Evolutionary conservation across 2,113 vertebrate species (phyloP).

Genomic region (Calypte anna): DNA sequence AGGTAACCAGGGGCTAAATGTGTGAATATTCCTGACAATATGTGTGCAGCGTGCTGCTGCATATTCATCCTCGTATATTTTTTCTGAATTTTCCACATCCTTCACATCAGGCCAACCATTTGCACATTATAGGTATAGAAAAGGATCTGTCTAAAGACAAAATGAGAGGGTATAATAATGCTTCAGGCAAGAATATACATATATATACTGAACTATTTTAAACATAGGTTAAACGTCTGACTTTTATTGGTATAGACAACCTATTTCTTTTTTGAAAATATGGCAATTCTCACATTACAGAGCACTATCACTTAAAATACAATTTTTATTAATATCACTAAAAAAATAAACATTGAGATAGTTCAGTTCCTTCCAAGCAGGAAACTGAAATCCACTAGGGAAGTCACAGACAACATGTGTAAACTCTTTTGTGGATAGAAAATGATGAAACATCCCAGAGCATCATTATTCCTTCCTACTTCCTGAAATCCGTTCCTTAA

Average conservation of each 20-base stretch:
- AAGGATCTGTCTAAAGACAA: conserved; percentile 17
- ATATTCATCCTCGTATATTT: not conserved
- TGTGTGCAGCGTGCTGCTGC: not conserved
- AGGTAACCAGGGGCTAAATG: not conserved
- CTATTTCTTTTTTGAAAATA: conserved; percentile 19
- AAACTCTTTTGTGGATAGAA: conserved; percentile 55
- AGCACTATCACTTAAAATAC: conserved; percentile 55
- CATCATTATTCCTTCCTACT: conserved; percentile 72
- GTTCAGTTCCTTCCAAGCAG: conserved; percentile 61
- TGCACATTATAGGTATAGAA: not conserved
- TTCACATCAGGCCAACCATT: not conserved
- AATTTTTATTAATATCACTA: conserved; percentile 67
- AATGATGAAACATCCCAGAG: conserved; percentile 72
- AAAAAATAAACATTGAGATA: conserved; percentile 49
- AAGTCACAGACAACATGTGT: conserved; percentile 58
- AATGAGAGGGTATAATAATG: not conserved
- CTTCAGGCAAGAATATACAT: not conserved
- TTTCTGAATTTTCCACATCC: not conserved
- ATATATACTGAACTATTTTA: conserved; percentile 11
- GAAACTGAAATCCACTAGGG: conserved; percentile 62
- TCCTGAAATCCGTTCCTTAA: conserved; percentile 74
- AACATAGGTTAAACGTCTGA: not conserved
- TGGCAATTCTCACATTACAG: conserved; percentile 35
- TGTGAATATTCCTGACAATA: not conserved
- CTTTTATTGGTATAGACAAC: conserved; percentile 33